Evolutionary conservation across 2,888 invertebrate genomes (phyloP).

Genomic region (Melolontha melolontha): DNA sequence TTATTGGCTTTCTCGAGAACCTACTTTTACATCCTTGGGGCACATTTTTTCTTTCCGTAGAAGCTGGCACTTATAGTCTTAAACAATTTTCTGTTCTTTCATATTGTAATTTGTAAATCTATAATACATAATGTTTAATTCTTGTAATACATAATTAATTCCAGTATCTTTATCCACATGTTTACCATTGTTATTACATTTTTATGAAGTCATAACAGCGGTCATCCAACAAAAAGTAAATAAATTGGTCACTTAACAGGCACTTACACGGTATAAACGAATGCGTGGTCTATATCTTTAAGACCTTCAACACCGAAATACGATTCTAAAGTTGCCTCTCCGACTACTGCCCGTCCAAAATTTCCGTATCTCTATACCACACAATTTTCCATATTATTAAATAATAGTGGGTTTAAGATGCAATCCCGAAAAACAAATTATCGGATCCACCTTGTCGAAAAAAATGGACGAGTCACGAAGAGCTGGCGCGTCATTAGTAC

Average conservation of each 20-base stretch:
- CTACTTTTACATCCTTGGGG: no score
- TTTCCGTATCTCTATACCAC: conserved; percentile 1
- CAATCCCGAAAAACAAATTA: conserved; percentile 53
- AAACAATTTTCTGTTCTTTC: no score
- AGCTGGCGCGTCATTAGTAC: conserved; percentile 61
- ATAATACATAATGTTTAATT: no score
- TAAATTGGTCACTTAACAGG: conserved; percentile 23
- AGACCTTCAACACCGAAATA: neutral
- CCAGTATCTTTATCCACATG: neutral
- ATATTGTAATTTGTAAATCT: no score
- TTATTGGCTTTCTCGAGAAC: no score
- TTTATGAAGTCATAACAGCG: conserved; percentile 15
- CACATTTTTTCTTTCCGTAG: no score
- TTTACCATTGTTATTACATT: conserved; percentile 2
- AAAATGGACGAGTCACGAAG: conserved; percentile 58
- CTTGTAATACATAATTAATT: no score
- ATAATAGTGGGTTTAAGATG: conserved; percentile 38
- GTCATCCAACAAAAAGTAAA: conserved; percentile 5
- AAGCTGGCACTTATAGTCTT: no score
- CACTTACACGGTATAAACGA: conserved; percentile 27
- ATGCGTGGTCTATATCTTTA: conserved; percentile 5
- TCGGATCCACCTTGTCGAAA: conserved; percentile 46
- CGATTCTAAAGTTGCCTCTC: neutral
- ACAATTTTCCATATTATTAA: conserved; percentile 42
- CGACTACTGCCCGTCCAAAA: neutral